Evolutionary conservation across 2,888 invertebrate genomes (phyloP), one percentile per base, ranked within the genome.

Genomic region (Patella depressa): DNA sequence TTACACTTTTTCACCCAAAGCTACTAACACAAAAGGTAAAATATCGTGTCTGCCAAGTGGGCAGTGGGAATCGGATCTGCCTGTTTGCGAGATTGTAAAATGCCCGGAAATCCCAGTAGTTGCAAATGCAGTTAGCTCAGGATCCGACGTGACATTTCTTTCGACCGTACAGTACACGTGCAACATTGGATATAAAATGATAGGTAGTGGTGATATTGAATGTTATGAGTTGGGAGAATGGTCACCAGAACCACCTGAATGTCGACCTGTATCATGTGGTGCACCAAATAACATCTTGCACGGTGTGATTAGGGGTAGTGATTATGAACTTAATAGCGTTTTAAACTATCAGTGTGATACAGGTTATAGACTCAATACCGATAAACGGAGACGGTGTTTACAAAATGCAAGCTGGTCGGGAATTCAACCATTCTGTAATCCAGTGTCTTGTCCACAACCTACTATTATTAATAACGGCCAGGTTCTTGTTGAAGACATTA

Each of bases 211-310:
- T 12, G 69, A 75, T 5, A 80, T 85, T 12, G 83, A 83, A 53
- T 90, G 90, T 73, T 78, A 86, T 19, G 88, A 86, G 24, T 83
- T 82, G 24, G 89, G 87, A n/a, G 75, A 74, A 0, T 91, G 88
- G 88, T 85, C 82, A 76, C 81, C 82, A 9, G 75, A 77, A 5
- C 70, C 81, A 11, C 86, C 87, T 3, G 74, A 65, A 14, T 92
- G 91, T 79, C 76, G 79, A 7, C 88, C 91, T 3, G 86, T 92
- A 15, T 88, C 90, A 72, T 93, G 93, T 83, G 88, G 88, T 5
- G 82, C 87, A 0, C 92, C 93, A 3, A 84, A 87, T 11, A 72
- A 79, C 12, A 80, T 89, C 1, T 65, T 78, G 1, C 81, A 88
- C 79, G 87, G 88, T 9, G 65, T 79, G 7, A 75, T 85, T 14